Conservation (phyloP, 2,888 invertebrate species). For the Crocallis elinguaria region DNA sequence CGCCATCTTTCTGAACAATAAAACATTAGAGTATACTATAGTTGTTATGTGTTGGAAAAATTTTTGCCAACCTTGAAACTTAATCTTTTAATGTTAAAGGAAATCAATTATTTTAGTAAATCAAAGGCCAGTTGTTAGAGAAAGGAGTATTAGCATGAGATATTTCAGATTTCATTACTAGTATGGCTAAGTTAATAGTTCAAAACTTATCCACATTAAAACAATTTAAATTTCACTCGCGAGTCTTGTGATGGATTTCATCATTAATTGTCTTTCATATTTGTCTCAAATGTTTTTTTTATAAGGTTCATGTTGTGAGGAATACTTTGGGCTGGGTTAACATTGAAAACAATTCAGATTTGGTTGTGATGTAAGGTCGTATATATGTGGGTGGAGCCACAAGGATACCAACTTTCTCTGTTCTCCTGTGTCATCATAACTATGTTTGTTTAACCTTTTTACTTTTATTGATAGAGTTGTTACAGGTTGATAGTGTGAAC, state of each 20-base stretch:
- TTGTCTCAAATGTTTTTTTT: background rate
- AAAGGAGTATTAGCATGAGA: background rate
- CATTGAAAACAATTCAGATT: constrained; percentile 15
- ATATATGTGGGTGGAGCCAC: constrained; percentile 20
- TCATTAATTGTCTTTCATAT: constrained; percentile 4
- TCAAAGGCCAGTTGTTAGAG: constrained; percentile 6
- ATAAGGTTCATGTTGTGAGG: background rate
- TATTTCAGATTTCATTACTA: background rate
- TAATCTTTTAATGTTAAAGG: constrained; percentile 35
- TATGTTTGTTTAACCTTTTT: constrained; percentile 20
- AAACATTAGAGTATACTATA: constrained; percentile 39
- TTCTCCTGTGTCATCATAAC: constrained; percentile 7
- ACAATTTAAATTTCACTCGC: background rate
- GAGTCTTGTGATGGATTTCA: background rate
- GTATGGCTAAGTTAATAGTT: too few relatives aligned
- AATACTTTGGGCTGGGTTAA: background rate
- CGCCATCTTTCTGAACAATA: constrained; percentile 58
- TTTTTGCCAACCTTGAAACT: constrained; percentile 42
- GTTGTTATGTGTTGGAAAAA: constrained; percentile 37
- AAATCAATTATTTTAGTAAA: constrained; percentile 13
- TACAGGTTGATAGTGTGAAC: constrained; percentile 2
- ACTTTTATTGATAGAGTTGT: constrained; percentile 1
- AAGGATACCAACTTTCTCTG: constrained; percentile 34
- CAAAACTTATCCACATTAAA: too few relatives aligned
- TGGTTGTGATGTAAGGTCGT: constrained; percentile 24